Conservation (phyloP, 1,140 invertebrate species). For the Hestina assimilis region DNA sequence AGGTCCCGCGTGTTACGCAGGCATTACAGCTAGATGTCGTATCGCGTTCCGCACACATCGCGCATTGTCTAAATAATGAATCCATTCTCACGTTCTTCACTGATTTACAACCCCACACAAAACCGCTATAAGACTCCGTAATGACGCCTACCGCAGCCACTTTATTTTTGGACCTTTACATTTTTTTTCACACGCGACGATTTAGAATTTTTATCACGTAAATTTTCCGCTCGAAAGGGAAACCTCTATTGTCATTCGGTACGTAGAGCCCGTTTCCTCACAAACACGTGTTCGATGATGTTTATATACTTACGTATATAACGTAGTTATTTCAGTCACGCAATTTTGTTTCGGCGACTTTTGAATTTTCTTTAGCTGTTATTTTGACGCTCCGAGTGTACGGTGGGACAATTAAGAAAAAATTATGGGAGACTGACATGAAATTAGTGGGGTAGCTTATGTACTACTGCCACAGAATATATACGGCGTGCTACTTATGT, state of each 20-base stretch:
- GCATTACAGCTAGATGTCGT: slow-evolving; percentile 27
- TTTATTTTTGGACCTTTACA: slow-evolving; percentile 71
- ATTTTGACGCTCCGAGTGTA: slow-evolving; percentile 32
- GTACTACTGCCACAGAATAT: too few species aligned
- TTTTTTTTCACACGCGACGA: slow-evolving; percentile 73
- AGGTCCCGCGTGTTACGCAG: slow-evolving; percentile 10
- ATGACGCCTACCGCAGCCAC: slow-evolving; percentile 74
- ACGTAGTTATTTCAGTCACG: slow-evolving; percentile 69
- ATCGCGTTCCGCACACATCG: slow-evolving; percentile 41
- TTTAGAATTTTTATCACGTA: slow-evolving; percentile 77
- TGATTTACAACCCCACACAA: slow-evolving; percentile 67
- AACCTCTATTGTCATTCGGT: slow-evolving; percentile 72
- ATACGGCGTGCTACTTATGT: too few species aligned
- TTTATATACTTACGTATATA: slow-evolving; percentile 54
- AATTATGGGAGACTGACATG: slow-evolving; percentile 51
- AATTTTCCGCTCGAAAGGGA: slow-evolving; percentile 76
- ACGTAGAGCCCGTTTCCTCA: slow-evolving; percentile 62
- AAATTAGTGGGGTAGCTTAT: slow-evolving; percentile 14
- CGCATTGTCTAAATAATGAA: slow-evolving; percentile 68
- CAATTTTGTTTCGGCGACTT: slow-evolving; percentile 59
- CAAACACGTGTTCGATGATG: slow-evolving; percentile 69
- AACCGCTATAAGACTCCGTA: slow-evolving; percentile 64
- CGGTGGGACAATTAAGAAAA: slow-evolving; percentile 49
- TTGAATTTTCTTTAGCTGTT: slow-evolving; percentile 47
- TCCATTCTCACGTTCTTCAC: slow-evolving; percentile 67